Conservation (phyloP, 2,888 invertebrate genomes). For the Eulithis prunata region DNA sequence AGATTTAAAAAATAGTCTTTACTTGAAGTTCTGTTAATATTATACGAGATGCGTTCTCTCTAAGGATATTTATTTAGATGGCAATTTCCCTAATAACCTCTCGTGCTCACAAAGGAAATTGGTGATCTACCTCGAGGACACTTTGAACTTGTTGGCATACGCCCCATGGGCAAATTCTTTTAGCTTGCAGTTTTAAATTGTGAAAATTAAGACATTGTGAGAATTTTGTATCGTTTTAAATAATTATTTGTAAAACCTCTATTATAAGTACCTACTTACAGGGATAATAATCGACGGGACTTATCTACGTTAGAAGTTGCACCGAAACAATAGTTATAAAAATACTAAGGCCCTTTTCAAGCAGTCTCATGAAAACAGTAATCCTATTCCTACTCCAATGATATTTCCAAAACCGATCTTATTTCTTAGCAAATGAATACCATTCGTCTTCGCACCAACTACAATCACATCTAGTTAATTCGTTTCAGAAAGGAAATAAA, state of each 20-base stretch:
- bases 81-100: slow-evolving; percentile 68
- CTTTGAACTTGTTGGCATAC: slow-evolving; percentile 58
- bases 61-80: slow-evolving; percentile 59
- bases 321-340: not conserved
- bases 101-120: slow-evolving; percentile 64
- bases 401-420: slow-evolving; percentile 10
- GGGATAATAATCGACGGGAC: not conserved
- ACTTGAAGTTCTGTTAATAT: slow-evolving; percentile 27
- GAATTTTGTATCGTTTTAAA: not conserved
- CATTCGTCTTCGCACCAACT: slow-evolving; percentile 58
- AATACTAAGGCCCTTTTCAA: not conserved
- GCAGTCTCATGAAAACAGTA: too few relatives aligned
- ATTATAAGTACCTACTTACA: not conserved
- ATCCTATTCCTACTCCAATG: not conserved
- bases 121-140: slow-evolving; percentile 59
- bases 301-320: not conserved
- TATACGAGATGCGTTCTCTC: slow-evolving; percentile 49
- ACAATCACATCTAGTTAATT: slow-evolving; percentile 68
- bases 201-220: slow-evolving; percentile 3
- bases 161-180: slow-evolving; percentile 49
- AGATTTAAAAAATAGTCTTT: not conserved
- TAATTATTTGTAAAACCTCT: not conserved
- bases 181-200: slow-evolving; percentile 31
- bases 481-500: slow-evolving; percentile 64
- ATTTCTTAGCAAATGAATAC: slow-evolving; percentile 51